Evolutionary conservation across 2,113 vertebrate genomes (phyloP), one percentile per base, ranked within the genome.

Genomic region (Entelurus aequoreus): DNA sequence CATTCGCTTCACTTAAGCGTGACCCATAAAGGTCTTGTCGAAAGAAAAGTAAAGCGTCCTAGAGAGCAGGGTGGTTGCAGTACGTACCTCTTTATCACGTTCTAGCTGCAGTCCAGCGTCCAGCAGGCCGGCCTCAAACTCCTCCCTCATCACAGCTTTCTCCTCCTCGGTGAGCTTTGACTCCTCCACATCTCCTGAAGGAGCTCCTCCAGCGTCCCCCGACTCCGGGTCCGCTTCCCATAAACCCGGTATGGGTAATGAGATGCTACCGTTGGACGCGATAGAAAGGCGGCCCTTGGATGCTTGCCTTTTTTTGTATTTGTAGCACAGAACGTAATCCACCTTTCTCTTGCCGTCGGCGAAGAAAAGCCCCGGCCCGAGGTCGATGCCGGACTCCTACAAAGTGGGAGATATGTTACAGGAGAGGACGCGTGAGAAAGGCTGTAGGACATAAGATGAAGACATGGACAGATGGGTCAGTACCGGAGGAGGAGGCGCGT

Each of bases 21-120:
- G 61, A 74, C 37, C 53, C 28, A 63, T 63, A 55, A 62, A 35
- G 19, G 16, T 63, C 47, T 28, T 50, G 40, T 37, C 11, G 58
- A 35, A 58, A 65, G 28, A 56, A 54, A 60, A 64, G 46, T 57
- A 19, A 61, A 64, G 63, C 56, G 28, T 28, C 28, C 28, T 28
- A 28, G 12, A 62, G 64, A 63, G 60, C 40, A 77, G 5, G 3
- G n/a, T 9, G 10, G 40, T 42, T 42, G 8, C 2, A 42, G 8
- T 8, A 68, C 78, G 36, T 54, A 92, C 92, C 88, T 92, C 87
- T 77, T 83, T 88, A 28, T 98, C 94, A 50, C 91, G 94, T 86
- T 99, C 94, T 1, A 98, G 88, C 77, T 97, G 92, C 50, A 99
- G 86, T 8, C 97, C 97, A 0, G 93, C 94, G 59, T 94, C 92